Percentiles rank a stretch among this genome's conserved stretches.
Conservation (phyloP, 2,888 invertebrate genomes). For the Diarsia dahlii region DNA sequence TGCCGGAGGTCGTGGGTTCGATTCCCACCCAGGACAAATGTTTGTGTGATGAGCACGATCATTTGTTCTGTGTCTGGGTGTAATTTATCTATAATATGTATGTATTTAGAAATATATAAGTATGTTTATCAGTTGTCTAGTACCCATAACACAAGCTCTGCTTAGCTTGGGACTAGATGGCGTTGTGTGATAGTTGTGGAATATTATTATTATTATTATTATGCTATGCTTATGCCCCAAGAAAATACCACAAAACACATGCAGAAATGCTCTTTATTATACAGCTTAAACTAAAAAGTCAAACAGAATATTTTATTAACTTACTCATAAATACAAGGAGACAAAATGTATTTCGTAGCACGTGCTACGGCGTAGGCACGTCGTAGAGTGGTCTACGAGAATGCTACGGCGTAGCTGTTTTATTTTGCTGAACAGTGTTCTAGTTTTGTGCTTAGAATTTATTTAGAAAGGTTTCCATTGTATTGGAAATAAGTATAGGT, state of each 20-base stretch:
- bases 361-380: constrained; percentile 49
- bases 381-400: constrained; percentile 44
- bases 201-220: no score
- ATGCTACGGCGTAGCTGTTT: constrained; percentile 34
- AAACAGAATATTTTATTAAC: constrained; percentile 20
- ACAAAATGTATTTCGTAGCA: constrained; percentile 30
- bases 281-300: background rate
- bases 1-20: no score
- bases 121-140: no score
- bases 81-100: no score
- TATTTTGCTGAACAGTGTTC: constrained; percentile 14
- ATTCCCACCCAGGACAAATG: no score
- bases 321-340: constrained; percentile 29
- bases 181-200: no score
- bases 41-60: no score
- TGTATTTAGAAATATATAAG: no score
- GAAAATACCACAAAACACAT: background rate
- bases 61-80: no score
- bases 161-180: no score
- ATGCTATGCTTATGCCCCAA: no score
- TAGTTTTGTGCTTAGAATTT: constrained; percentile 20
- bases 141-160: no score
- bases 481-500: background rate
- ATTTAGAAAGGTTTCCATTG: constrained; percentile 4
- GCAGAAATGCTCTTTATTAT: background rate